These are phyloP conservation scores for Oryzias woworae DNA, from an alignment of 2,113 vertebrate genomes.

Conservation along the genomic window DNA sequence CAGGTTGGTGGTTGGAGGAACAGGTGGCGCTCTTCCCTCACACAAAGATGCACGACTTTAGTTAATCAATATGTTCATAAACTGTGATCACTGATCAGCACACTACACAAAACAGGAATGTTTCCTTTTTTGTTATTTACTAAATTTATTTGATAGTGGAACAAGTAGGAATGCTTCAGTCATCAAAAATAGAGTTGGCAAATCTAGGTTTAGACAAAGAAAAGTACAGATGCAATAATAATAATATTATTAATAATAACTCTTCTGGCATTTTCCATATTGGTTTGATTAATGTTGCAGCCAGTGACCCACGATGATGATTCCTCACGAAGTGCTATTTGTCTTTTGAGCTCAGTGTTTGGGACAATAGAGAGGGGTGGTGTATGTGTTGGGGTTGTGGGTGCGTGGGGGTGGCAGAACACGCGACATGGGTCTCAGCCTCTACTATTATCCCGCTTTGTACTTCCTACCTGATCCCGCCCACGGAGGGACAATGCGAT, in stretches of 20 bases:
- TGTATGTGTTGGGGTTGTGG: neutral
- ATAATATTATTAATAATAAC: too few relatives aligned
- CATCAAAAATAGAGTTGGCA: too few relatives aligned
- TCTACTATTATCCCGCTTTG: slow-evolving; percentile 68
- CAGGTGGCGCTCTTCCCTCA: slow-evolving; percentile 57
- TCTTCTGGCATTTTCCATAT: slow-evolving; percentile 18
- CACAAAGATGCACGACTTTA: slow-evolving; percentile 24
- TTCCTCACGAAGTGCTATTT: slow-evolving; percentile 53
- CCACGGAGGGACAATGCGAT: slow-evolving; percentile 56
- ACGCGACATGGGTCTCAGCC: slow-evolving; percentile 41
- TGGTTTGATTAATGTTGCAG: slow-evolving; percentile 33
- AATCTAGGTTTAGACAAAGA: too few relatives aligned
- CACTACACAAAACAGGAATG: slow-evolving; percentile 32
- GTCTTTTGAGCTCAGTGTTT: slow-evolving; percentile 35
- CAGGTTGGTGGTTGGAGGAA: slow-evolving; percentile 49
- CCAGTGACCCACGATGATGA: slow-evolving; percentile 42
- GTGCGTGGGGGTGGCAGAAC: slow-evolving; percentile 11
- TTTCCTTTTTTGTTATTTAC: slow-evolving; percentile 2
- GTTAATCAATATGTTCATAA: slow-evolving; percentile 64
- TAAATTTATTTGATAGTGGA: slow-evolving; percentile 3
- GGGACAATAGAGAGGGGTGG: slow-evolving; percentile 17
- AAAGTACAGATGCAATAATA: too few relatives aligned
- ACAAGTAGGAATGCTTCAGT: too few relatives aligned
- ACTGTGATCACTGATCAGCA: slow-evolving; percentile 49
- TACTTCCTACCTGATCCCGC: slow-evolving; percentile 69